Base-by-base conservation (phyloP, 1,140 invertebrate species). In the Aphis gossypii region DNA sequence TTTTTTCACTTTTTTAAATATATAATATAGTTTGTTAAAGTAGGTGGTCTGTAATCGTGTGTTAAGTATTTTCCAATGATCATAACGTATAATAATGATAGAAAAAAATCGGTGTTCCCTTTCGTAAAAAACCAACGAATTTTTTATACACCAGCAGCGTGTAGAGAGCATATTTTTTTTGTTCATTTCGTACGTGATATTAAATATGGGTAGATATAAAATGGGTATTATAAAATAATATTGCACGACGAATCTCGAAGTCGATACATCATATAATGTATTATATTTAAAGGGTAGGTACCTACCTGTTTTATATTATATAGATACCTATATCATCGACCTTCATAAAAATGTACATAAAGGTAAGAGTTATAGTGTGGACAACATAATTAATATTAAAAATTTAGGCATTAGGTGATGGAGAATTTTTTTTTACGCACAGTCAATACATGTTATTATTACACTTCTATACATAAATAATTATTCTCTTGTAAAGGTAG, bases 41-140 rank as follows among this genome's bases (percentile, higher is more conserved):
- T 89, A 89, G 87, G 87, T 89, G 87, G 87, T 89, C 87, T 20
- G n/a, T 54, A 89, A 89, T 89, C 87, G 46, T 35, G 87, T 89
- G 87, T 89, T 48, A 89, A 89, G 87, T 89, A 89, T 89, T 89
- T 89, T 89, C n/a, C 30, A 89, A 35, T n/a, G 60, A 76, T 76
- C n/a, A 76, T 76, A 76, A 76, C n/a, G 60, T 56, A 35, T 35
- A 56, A 56, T 30, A 30, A 88, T 46, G 11, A 51, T 18, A 51
- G 48, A 87, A 54, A 88, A 51, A 54, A 54, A 51, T 89, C 87
- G 20, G 44, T 20, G 35, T 35, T 48, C 30, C 30, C 5, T 87
- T 5, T 87, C 44, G 14, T 87, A 46, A 48, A 87, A 48, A n/a
- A 87, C 6, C 35, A 25, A 41, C 83, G 38, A 41, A 35, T 84